Evolutionary conservation across 2,113 vertebrate species (phyloP).

Genomic region (Penelope pileata): DNA sequence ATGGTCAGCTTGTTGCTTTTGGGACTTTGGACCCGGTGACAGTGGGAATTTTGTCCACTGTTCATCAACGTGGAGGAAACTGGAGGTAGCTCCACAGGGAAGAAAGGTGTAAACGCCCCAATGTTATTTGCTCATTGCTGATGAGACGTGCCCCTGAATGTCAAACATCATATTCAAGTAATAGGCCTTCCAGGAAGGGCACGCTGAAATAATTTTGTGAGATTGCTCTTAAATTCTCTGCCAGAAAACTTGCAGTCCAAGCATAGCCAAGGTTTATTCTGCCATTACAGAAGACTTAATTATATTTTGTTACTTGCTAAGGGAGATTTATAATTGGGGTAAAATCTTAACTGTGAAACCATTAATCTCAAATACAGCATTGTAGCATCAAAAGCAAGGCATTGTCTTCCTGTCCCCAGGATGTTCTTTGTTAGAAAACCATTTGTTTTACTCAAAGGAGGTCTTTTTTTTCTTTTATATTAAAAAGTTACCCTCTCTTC

Average conservation of each 20-base stretch:
- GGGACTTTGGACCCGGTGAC: not conserved
- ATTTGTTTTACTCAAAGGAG: not conserved
- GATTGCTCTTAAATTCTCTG: not conserved
- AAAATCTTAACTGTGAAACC: not conserved
- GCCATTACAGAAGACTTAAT: not conserved
- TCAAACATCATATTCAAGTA: not conserved
- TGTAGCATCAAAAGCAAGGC: not conserved
- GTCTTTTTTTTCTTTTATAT: not conserved
- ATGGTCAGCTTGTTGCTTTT: not conserved
- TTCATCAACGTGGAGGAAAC: not conserved
- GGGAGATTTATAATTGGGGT: not conserved
- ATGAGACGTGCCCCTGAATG: not conserved
- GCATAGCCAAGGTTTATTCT: not conserved
- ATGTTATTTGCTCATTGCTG: not conserved
- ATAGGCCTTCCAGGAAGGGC: not conserved
- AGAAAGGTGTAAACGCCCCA: not conserved
- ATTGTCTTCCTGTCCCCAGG: not conserved
- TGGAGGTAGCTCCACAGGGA: not conserved
- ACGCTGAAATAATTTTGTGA: not conserved
- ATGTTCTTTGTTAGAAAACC: not conserved
- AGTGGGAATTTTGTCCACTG: not conserved
- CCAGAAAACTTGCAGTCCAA: not conserved
- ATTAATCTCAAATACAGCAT: not conserved
- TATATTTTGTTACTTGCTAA: not conserved
- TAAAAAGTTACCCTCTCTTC: not conserved